Percentiles rank a stretch among this genome's conserved stretches.
These are phyloP conservation scores for Chironomus riparius DNA, from an alignment of 2,888 invertebrate species.

Conservation along the genomic window DNA sequence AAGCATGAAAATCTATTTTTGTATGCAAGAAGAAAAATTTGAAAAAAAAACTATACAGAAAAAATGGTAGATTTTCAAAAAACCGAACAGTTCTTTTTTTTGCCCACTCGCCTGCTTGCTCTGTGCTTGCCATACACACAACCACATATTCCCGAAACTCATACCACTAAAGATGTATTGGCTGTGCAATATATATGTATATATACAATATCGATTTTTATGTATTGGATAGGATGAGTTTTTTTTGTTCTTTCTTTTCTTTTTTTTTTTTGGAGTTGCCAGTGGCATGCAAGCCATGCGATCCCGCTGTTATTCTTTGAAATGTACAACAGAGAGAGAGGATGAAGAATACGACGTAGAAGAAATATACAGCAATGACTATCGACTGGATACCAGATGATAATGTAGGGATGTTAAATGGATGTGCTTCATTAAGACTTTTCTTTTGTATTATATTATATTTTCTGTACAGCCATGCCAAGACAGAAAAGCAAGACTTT, in stretches of 20 bases:
- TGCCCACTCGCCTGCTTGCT: slow-evolving; percentile 18
- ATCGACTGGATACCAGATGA: slow-evolving; percentile 26
- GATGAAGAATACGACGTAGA: background rate
- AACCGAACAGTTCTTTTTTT: slow-evolving; percentile 1
- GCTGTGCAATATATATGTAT: background rate
- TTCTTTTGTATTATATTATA: background rate
- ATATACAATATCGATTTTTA: slow-evolving; percentile 24
- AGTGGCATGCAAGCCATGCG: slow-evolving; percentile 17
- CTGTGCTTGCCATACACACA: background rate
- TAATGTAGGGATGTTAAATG: background rate
- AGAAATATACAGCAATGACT: background rate
- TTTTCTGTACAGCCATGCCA: background rate
- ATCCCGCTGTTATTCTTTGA: slow-evolving; percentile 23
- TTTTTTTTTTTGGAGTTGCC: slow-evolving; percentile 19
- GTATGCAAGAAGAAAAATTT: background rate
- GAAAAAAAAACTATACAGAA: background rate
- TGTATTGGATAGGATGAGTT: slow-evolving; percentile 25
- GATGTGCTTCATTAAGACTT: slow-evolving; percentile 20
- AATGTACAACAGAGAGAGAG: slow-evolving; percentile 1
- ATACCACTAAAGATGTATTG: background rate
- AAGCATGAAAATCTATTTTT: slow-evolving; percentile 25
- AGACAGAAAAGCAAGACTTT: background rate
- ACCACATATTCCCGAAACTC: background rate
- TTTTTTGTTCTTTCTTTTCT: background rate
- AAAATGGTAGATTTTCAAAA: slow-evolving; percentile 25